A percentile compares a stretch with the other conserved stretches of the same genome.
Evolutionary conservation across 2,888 invertebrate genomes (phyloP).

Genomic region (Harpalus rufipes): DNA sequence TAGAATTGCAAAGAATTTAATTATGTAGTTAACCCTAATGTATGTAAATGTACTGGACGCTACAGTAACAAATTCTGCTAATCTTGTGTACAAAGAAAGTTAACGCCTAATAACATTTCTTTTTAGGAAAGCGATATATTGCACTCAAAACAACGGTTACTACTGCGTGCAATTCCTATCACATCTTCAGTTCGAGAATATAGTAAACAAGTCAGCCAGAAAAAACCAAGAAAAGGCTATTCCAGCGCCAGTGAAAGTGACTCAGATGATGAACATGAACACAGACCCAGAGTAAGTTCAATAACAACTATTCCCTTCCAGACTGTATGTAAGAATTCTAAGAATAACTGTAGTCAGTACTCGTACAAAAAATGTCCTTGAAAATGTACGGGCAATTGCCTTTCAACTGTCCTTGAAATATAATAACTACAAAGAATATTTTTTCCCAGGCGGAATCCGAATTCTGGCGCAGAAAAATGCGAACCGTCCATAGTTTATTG

Average conservation of each 20-base stretch:
- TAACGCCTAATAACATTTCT: not conserved
- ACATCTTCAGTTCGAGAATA: constrained; percentile 7
- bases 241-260: constrained; percentile 62
- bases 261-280: constrained; percentile 59
- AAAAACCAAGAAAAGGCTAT: constrained; percentile 54
- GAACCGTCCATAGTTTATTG: constrained; percentile 89
- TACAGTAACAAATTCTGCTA: too few relatives aligned
- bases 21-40: too few relatives aligned
- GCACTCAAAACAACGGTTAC: constrained; percentile 12
- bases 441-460: constrained; percentile 79
- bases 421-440: too few relatives aligned
- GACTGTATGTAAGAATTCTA: not conserved
- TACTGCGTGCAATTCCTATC: not conserved
- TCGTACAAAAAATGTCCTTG: not conserved
- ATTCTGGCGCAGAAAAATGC: constrained; percentile 92
- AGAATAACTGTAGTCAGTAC: not conserved
- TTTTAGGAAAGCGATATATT: constrained; percentile 27
- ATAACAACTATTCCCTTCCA: not conserved
- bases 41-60: too few relatives aligned
- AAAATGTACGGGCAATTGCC: too few relatives aligned
- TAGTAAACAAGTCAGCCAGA: constrained; percentile 51
- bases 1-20: too few relatives aligned
- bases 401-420: too few relatives aligned
- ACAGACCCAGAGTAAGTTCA: constrained; percentile 55
- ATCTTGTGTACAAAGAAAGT: too few relatives aligned